Conservation (phyloP, 2,888 invertebrate species). For the Rotaria sp. region DNA sequence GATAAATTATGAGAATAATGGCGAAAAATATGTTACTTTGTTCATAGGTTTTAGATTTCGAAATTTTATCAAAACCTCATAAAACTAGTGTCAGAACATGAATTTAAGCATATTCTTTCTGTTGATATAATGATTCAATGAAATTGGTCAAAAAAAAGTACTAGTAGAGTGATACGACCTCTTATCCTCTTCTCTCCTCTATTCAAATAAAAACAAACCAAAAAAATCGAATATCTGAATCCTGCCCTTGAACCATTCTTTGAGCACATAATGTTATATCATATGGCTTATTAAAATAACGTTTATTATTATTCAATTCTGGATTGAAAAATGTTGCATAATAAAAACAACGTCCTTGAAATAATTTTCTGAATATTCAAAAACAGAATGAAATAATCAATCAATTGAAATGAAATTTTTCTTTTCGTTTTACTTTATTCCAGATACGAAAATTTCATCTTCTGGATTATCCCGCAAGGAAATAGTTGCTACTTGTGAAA, state of each 20-base stretch:
- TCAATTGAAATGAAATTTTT: no score
- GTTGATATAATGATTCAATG: no score
- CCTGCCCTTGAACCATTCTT: conserved; percentile 11
- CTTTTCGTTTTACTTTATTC: not conserved
- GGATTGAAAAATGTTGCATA: not conserved
- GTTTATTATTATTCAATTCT: not conserved
- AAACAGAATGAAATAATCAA: not conserved
- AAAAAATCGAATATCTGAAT: conserved; percentile 11
- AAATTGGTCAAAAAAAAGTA: no score
- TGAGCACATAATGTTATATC: conserved; percentile 26
- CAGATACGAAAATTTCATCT: conserved; percentile 1
- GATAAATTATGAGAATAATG: no score
- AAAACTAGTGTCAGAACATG: no score
- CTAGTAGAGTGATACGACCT: no score
- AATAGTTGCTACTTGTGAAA: conserved; percentile 21
- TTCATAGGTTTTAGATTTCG: no score
- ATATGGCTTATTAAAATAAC: not conserved
- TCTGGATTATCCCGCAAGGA: conserved; percentile 1
- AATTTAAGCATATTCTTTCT: no score
- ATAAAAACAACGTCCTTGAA: conserved; percentile 23
- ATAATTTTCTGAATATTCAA: not conserved
- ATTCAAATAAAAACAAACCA: not conserved
- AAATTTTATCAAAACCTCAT: no score
- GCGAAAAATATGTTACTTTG: no score
- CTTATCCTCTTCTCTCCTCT: no score